Conservation (phyloP, 2,113 vertebrate species). For the Oryzias woworae region DNA sequence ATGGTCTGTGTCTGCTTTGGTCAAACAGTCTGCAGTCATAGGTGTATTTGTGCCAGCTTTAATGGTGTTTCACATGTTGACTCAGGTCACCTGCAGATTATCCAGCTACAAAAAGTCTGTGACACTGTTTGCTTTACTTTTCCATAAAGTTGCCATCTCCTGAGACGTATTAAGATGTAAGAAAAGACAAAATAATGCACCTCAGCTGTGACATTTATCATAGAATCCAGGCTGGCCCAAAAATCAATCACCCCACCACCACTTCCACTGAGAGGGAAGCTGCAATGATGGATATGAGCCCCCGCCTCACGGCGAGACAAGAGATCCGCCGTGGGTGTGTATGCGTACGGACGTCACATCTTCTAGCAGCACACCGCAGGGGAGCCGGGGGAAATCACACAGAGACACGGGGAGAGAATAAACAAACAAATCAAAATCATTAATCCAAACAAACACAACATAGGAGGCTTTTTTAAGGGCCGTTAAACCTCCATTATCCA, state of each 20-base stretch:
- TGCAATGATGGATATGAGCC: conserved; percentile 39
- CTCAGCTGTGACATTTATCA: conserved; percentile 37
- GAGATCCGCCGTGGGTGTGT: conserved; percentile 30
- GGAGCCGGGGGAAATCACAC: conserved; percentile 58
- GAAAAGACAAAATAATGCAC: conserved; percentile 23
- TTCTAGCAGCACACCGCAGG: conserved; percentile 66
- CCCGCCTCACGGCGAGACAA: conserved; percentile 29
- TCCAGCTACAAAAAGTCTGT: too few relatives aligned
- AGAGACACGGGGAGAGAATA: conserved; percentile 57
- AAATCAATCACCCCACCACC: conserved; percentile 37
- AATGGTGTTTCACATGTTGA: too few relatives aligned
- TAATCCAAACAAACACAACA: conserved; percentile 58
- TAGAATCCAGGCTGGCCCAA: conserved; percentile 23
- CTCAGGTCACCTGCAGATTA: too few relatives aligned
- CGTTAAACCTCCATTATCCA: conserved; percentile 65
- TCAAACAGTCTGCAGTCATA: too few relatives aligned
- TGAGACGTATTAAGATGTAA: conserved; percentile 3
- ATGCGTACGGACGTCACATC: conserved; percentile 54
- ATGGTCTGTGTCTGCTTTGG: too few relatives aligned
- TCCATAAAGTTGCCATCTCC: background rate
- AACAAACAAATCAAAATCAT: conserved; percentile 78
- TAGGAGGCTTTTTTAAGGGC: conserved; percentile 53
- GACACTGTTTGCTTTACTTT: background rate
- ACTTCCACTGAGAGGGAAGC: conserved; percentile 42
- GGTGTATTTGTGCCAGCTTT: too few relatives aligned